Evolutionary conservation across 2,113 vertebrate species (phyloP).

Genomic region (Felis catus): F.catus_Fca126_mat1.0 CM031415.1:10042501-10043000

Average conservation of each 20-base stretch:
- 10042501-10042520: background rate
- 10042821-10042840: background rate
- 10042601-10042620: background rate
- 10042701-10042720: background rate
- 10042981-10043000: background rate
- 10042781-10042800: background rate
- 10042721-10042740: background rate
- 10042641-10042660: background rate
- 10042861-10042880: background rate
- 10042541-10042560: background rate
- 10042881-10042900: background rate
- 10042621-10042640: background rate
- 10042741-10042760: background rate
- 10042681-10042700: background rate
- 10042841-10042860: background rate
- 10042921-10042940: background rate
- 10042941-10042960: background rate
- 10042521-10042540: background rate
- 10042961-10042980: background rate
- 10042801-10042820: background rate
- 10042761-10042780: background rate
- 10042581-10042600: background rate
- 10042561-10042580: background rate
- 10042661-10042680: background rate
- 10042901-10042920: background rate